A percentile compares a stretch with the other conserved stretches of the same genome.
These are phyloP conservation scores for Penaeus vannamei DNA, from an alignment of 1,140 invertebrate genomes.

Conservation along the genomic window DNA sequence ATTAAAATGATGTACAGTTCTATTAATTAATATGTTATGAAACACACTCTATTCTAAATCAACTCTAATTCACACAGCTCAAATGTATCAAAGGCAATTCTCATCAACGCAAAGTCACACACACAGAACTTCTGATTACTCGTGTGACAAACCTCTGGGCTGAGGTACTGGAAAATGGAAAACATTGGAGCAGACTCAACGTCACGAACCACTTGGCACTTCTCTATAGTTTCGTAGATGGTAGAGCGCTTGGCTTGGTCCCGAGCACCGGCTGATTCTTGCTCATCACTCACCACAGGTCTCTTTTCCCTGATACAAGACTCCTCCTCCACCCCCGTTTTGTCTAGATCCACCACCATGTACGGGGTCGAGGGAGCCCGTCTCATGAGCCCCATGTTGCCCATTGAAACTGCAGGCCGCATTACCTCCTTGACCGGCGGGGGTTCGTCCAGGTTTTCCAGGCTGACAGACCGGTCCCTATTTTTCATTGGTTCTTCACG, in stretches of 20 bases:
- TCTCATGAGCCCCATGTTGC: conserved; percentile 45
- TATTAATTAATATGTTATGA: too few relatives aligned
- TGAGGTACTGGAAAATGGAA: conserved; percentile 67
- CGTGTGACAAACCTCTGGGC: conserved; percentile 63
- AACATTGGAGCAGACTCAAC: conserved; percentile 66
- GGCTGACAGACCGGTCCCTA: conserved; percentile 62
- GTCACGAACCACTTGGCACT: conserved; percentile 61
- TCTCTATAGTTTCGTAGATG: conserved; percentile 67
- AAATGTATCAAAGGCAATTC: background rate
- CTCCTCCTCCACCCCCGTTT: conserved; percentile 41
- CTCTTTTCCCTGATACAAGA: conserved; percentile 39
- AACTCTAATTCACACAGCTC: conserved; percentile 41
- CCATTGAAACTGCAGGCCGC: conserved; percentile 53
- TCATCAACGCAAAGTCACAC: background rate
- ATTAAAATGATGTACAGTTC: too few relatives aligned
- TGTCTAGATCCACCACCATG: conserved; percentile 62
- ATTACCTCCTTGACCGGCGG: conserved; percentile 27
- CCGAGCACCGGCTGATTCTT: conserved; percentile 32
- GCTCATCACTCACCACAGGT: conserved; percentile 56
- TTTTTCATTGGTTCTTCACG: conserved; percentile 36
- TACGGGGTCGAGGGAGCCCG: conserved; percentile 48
- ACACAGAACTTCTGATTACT: conserved; percentile 57
- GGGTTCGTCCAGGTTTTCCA: conserved; percentile 62
- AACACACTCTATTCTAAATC: too few relatives aligned
- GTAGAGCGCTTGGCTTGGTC: conserved; percentile 62